Evolutionary conservation across 2,113 vertebrate genomes (phyloP), one percentile per base, ranked within the genome.

Genomic region (Sclerurus mexicanus): DNA sequence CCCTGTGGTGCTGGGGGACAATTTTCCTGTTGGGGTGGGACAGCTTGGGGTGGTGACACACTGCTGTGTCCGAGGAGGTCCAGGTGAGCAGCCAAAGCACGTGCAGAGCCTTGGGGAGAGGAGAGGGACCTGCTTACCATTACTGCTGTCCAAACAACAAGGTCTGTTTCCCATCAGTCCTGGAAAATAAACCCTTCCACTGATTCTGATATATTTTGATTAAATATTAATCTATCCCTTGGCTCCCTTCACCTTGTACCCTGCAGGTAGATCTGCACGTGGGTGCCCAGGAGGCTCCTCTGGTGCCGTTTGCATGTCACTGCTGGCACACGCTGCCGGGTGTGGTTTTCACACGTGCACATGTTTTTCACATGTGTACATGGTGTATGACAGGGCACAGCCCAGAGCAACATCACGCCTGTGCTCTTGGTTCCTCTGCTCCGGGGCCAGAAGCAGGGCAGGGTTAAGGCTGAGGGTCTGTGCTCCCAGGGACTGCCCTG

Each of bases 11-110:
- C 91, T 77, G 93, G 84, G 42, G 97, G 96, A 90, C 87, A 79
- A 37, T 96, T 94, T 90, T 72, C 69, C 96, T 88, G 84, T 81
- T 77, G 96, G 91, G 50, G 31, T 68, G 86, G 93, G 95, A 95
- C 91, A 95, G 52, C 37, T 7, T 5, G 27, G 74, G 74, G 8
- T 4, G 21, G 35, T 87, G 53, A 72, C 25, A 7, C 35, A 0
- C 18, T 25, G 68, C 55, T 5, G 1, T 1, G 7, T 59, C 59
- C 2, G 0, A 18, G 39, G 37, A 15, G 53, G 66, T 66, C 37
- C 42, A n/a, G 47, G 6, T 3, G 7, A 64, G 82, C 82, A 35
- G 23, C 91, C 31, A 0, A 44, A 21, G 5, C 4, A 0, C 1
- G 8, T 4, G 9, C 52, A 8, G 59, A 7, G 25, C 63, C 53